Base-by-base conservation (phyloP, 2,797 vertebrate genomes). In the Myotis planiceps region DNA sequence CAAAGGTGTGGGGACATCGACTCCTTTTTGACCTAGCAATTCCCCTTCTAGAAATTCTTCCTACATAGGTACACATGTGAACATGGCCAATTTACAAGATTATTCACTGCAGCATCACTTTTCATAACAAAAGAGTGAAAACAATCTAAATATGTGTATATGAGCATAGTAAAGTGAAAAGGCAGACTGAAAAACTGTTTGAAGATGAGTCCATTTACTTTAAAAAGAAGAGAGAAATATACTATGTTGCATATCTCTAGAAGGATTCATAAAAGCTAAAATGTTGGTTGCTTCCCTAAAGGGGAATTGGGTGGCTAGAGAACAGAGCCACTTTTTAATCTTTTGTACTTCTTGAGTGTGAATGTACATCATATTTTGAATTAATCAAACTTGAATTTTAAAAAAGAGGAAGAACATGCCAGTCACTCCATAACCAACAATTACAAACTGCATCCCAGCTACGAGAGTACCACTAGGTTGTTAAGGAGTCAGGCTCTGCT, bases 81-180 rank as follows among this genome's bases (percentile, higher is more conserved):
- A 91, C 18, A 84, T n/a, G 45, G 18, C 37, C 47, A 45, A 86
- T 66, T 75, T n/a, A 63, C 60, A 15, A 63, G 14, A n/a, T 63
- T 29, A 63, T 13, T 63, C 60, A 63, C 60, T 63, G 72, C 29
- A 58, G 16, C n/a, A 37, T 60, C 79, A 9, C 29, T 94, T 91
- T 87, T 66, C 71, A 90, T 84, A 58, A 32, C 23, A 76, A 88
- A 88, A 74, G 34, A 79, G 55, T 76, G 19, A 84, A 91, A 60
- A 68, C 45, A 42, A 88, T 8, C 23, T 68, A 82, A 47, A 87
- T 65, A 47, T 13, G 10, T 81, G 25, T 65, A 23, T 51, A 6
- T 37, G 18, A 8, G 45, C 4, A 37, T 39, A 29, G 29, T 18
- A 47, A 88, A 83, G 27, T 79, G 34, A 53, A 88, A 79, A 88